Conservation (phyloP, 2,797 vertebrate species). For the Nannoperca obscura region DNA sequence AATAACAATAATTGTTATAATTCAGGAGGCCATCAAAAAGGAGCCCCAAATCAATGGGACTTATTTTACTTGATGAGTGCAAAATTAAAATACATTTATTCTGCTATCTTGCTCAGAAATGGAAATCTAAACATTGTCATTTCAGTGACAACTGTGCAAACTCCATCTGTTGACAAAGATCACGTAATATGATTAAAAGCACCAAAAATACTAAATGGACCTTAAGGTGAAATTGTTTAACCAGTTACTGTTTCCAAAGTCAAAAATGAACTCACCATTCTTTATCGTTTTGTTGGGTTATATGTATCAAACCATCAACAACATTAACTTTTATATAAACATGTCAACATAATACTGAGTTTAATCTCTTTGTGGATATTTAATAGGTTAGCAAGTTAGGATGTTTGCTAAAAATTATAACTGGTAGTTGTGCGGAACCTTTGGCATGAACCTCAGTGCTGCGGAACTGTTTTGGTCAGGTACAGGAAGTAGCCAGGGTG, state of each 20-base stretch:
- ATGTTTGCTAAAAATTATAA: background rate
- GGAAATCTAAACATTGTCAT: background rate
- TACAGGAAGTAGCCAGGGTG: slow-evolving; percentile 81
- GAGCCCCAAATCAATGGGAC: background rate
- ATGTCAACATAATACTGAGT: background rate
- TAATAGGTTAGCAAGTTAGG: background rate
- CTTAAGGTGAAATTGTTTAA: background rate
- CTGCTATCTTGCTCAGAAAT: background rate
- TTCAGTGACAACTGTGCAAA: background rate
- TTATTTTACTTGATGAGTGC: too few species aligned
- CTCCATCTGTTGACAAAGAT: background rate
- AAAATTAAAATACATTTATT: too few species aligned
- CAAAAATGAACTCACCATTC: background rate
- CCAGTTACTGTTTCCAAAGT: background rate
- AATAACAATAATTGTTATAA: background rate
- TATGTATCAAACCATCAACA: background rate
- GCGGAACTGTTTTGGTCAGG: slow-evolving; percentile 62
- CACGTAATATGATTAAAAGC: background rate
- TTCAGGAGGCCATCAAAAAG: background rate
- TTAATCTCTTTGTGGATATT: background rate
- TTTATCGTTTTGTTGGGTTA: background rate
- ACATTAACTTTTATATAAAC: background rate
- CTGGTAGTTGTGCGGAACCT: slow-evolving; percentile 57
- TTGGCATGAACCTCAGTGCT: background rate
- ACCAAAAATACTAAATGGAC: background rate